These are phyloP conservation scores for Lepidotrigona ventralis DNA, from an alignment of 1,140 invertebrate genomes.

Conservation along the genomic window DNA sequence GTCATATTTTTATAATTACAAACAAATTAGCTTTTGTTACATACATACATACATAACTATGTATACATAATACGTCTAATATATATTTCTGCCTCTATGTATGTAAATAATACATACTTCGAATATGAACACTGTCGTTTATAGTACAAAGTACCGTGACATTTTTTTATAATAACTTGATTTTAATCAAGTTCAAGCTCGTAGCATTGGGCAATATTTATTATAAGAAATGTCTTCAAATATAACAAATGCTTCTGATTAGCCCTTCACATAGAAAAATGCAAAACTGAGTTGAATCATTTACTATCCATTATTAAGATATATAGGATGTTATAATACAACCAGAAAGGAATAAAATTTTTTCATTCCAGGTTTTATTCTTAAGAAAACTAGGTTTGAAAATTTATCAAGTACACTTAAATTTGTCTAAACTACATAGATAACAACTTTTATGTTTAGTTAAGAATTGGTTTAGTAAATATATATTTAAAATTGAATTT, in stretches of 20 bases:
- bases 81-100: slow-evolving; percentile 48
- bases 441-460: too few species aligned
- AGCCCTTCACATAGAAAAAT: slow-evolving; percentile 33
- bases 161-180: slow-evolving; percentile 48
- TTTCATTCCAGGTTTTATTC: too few species aligned
- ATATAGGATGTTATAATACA: neutral
- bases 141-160: slow-evolving; percentile 53
- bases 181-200: slow-evolving; percentile 65
- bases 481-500: too few species aligned
- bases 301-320: slow-evolving; percentile 31
- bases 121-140: slow-evolving; percentile 63
- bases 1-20: slow-evolving; percentile 53
- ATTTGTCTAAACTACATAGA: too few species aligned
- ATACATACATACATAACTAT: slow-evolving; percentile 56
- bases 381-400: too few species aligned
- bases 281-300: slow-evolving; percentile 39
- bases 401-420: too few species aligned
- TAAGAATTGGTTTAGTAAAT: too few species aligned
- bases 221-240: slow-evolving; percentile 39
- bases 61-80: slow-evolving; percentile 56
- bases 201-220: slow-evolving; percentile 34
- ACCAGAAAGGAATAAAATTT: too few species aligned
- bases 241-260: slow-evolving; percentile 37
- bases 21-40: slow-evolving; percentile 49
- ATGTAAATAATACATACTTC: slow-evolving; percentile 52